phyloP scores from a whole-genome alignment of 2,888 invertebrate genomes.

The Lepas anatifera region DNA sequence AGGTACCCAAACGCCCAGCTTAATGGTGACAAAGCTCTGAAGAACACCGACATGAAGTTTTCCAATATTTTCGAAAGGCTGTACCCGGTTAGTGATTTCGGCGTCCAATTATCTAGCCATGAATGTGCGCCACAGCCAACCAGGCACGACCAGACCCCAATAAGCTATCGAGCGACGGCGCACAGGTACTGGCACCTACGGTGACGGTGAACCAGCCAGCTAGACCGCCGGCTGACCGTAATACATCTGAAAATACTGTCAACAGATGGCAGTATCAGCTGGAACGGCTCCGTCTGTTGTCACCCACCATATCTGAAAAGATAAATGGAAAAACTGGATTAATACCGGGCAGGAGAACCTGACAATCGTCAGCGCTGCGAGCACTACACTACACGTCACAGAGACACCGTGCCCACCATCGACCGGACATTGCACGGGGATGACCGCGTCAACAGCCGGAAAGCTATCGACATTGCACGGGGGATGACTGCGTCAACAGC shows the following conservation, averaged over 20 bases:
- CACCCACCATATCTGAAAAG: slow-evolving; percentile 2
- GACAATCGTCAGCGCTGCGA: background rate
- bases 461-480: background rate
- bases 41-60: too few species aligned
- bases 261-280: background rate
- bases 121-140: too few species aligned
- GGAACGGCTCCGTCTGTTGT: background rate
- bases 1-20: too few species aligned
- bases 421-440: background rate
- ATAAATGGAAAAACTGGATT: background rate
- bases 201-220: background rate
- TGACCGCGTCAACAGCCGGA: background rate
- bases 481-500: too few species aligned
- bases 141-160: too few species aligned
- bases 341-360: background rate
- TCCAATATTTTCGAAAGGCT: too few species aligned
- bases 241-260: slow-evolving; percentile 7
- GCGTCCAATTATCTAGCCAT: too few species aligned
- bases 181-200: background rate
- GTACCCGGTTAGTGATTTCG: too few species aligned
- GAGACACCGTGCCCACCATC: too few species aligned
- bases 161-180: too few species aligned
- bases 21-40: too few species aligned
- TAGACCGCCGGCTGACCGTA: background rate
- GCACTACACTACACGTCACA: too few species aligned